Evolutionary conservation across 2,113 vertebrate species (phyloP).

Genomic region (Scomber scombrus): DNA sequence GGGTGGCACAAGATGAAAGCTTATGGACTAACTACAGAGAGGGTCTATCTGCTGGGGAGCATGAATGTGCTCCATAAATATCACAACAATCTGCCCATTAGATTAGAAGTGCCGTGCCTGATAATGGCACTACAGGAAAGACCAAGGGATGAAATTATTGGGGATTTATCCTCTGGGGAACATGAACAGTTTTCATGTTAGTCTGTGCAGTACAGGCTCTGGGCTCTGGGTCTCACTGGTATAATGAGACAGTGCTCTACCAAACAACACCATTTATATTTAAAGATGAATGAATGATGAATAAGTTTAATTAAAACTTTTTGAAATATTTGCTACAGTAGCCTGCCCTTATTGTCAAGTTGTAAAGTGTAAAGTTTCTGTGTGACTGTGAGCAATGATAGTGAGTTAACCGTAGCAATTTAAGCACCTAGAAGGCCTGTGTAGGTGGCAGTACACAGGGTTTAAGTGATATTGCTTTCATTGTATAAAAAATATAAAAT

Average conservation of each 20-base stretch:
- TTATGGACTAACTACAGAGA: constrained; percentile 17
- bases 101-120: neutral
- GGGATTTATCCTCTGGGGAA: too few species aligned
- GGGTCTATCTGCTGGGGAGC: constrained; percentile 7
- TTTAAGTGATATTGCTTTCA: too few species aligned
- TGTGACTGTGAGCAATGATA: neutral
- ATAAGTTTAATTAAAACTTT: neutral
- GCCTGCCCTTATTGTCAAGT: neutral
- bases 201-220: too few species aligned
- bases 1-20: neutral
- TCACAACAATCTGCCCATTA: neutral
- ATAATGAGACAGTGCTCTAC: neutral
- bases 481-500: neutral
- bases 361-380: neutral
- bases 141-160: too few species aligned
- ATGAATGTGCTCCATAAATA: constrained; percentile 13
- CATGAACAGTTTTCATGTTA: too few species aligned
- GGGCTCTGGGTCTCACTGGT: neutral
- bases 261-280: neutral
- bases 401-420: neutral
- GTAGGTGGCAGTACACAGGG: neutral
- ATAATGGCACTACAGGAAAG: neutral
- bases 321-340: neutral
- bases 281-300: too few species aligned
- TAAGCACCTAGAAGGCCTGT: neutral